Evolutionary conservation across 2,888 invertebrate genomes (phyloP), one percentile per base, ranked within the genome.

Genomic region (Rhamnusium bicolor): DNA sequence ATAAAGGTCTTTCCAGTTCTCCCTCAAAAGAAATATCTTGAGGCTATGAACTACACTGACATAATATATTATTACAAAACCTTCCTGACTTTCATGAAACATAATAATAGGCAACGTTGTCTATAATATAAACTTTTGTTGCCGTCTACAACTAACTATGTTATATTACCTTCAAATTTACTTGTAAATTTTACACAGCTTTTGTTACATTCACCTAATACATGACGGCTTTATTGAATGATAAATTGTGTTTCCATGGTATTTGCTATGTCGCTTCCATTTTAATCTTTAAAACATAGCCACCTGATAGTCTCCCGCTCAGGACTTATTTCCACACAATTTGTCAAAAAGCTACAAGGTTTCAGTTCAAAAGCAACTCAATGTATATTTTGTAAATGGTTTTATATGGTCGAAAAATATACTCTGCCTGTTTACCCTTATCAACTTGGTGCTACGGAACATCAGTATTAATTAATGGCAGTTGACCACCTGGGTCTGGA

Each of bases 201-300:
- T 14, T n/a, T 40, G 5, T 19, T 24, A 54, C n/a, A 54, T 12
- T 14, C 10, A 54, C 54, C 24, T 54, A 24, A 1, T 54, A 54
- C 21, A 54, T 14, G 54, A 10, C n/a, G 54, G 54, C 24, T n/a
- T 54, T 54, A 54, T 54, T 24, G 14, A 24, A 54, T 54, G 54
- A 54, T 54, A 21, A 54, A 54, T 54, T 54, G 24, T 54, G 21
- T 24, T 19, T 24, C 24, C 54, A 24, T 19, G 10, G 40, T n/a
- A n/a, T n/a, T n/a, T n/a, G 54, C n/a, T 12, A 27, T 27, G 12
- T 40, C 54, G 19, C 24, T 54, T 24, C 12, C 3, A 51, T 27
- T 5, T 54, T 54, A 54, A 27, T 54, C 54, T 24, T 54, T 54
- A 54, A 54, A 54, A 54, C 24, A 54, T 27, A 27, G 54, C 54